Percentiles rank a stretch among this genome's conserved stretches.
Evolutionary conservation across 2,797 vertebrate species (phyloP).

Genomic region (Phaenicophaeus curvirostris): DNA sequence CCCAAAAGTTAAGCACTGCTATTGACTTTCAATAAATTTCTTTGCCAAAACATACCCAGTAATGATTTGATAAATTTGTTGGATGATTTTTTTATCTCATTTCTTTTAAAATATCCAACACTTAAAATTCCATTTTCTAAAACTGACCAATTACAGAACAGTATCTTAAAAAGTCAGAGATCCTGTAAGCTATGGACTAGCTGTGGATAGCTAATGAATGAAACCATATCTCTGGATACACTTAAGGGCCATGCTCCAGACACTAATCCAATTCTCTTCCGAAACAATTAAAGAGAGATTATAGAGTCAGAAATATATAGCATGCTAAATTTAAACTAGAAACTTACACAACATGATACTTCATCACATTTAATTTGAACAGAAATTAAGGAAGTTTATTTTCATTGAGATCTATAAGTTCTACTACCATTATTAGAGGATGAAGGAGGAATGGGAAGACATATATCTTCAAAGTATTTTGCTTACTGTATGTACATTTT

Average conservation of each 20-base stretch:
- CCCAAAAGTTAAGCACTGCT: background rate
- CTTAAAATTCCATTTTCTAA: background rate
- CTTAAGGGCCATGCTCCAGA: background rate
- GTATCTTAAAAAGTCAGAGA: background rate
- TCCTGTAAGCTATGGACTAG: background rate
- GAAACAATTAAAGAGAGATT: background rate
- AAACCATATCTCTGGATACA: background rate
- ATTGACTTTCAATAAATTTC: background rate
- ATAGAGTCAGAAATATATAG: background rate
- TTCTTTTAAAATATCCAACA: background rate
- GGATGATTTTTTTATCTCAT: background rate
- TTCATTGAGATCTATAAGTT: background rate
- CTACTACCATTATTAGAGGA: background rate
- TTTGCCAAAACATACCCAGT: background rate
- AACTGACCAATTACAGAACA: background rate
- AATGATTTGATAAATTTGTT: background rate
- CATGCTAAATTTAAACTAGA: background rate
- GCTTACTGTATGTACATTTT: background rate
- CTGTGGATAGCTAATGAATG: background rate
- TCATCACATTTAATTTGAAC: background rate
- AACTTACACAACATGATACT: background rate
- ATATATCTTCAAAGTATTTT: background rate
- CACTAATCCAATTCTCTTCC: background rate
- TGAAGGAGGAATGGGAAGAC: background rate
- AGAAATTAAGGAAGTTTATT: background rate